Base-by-base conservation (phyloP, 2,888 invertebrate species). In the Gryllus longicercus region DNA sequence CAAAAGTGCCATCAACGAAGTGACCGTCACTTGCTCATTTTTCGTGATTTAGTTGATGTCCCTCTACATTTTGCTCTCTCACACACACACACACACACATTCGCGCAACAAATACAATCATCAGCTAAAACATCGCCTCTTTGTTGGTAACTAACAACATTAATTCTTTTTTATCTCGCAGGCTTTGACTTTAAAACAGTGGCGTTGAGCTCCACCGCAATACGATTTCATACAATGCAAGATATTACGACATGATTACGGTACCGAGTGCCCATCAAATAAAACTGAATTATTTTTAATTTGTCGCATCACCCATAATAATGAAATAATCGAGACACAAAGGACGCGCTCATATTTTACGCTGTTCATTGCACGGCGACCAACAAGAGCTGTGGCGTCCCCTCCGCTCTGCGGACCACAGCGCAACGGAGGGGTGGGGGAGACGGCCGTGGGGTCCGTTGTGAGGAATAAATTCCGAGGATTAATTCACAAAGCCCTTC, bases 241-340 rank as follows among this genome's bases (percentile, higher is more conserved):
- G 63, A 63, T 63, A 63, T 63, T 63, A 63, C 63, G 63, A 63
- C 63, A 63, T 63, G 63, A 63, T 63, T 63, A n/a, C 63, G 63
- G 63, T 63, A 63, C 4, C n/a, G 63, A n/a, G 63, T 11, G 16
- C 63, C 63, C n/a, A 63, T 63, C 16, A 63, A 63, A 63, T 63
- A 63, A 63, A 63, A 63, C 63, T 63, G n/a, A 63, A 63, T n/a
- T 18, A 63, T 63, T 18, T 18, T 63, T 63, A 63, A 63, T 63
- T 63, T 63, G 63, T 63, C 63, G 63, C n/a, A 63, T 63, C 63
- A 63, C n/a, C 63, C 63, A 63, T 63, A 38, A 63, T 63, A 63
- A 63, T 63, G 63, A 63, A 63, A 63, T 63, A 63, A 63, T 63
- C 63, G 63, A 63, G 63, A 63, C 63, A 63, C 63, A 63, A 63